Evolutionary conservation across 2,797 vertebrate species (phyloP).

Genomic region (Hemibagrus guttatus): DNA sequence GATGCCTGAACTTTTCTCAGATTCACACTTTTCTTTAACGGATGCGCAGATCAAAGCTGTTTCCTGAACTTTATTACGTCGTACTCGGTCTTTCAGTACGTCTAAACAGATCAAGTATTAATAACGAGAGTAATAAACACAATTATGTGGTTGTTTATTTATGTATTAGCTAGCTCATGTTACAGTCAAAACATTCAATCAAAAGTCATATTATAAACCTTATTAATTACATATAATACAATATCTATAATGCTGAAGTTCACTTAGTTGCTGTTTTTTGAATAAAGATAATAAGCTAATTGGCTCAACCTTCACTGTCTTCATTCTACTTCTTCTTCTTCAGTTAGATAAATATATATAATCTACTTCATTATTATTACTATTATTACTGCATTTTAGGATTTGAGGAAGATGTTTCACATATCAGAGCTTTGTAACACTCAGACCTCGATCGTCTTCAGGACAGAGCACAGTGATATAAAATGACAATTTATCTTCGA

Average conservation of each 20-base stretch:
- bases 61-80: background rate
- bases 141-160: background rate
- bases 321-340: background rate
- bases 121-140: background rate
- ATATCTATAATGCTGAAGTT: background rate
- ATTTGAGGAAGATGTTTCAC: no score
- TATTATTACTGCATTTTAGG: no score
- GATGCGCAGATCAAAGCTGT: background rate
- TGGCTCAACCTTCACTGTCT: background rate
- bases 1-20: background rate
- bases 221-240: conserved; percentile 3
- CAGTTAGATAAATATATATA: no score
- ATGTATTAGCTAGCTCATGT: background rate
- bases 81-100: background rate
- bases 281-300: background rate
- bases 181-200: background rate
- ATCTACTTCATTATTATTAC: no score
- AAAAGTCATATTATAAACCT: background rate
- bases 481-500: no score
- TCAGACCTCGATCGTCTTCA: no score
- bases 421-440: no score
- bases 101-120: conserved; percentile 3
- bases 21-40: conserved; percentile 1
- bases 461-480: no score
- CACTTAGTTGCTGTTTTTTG: background rate